A percentile compares a stretch with the other conserved stretches of the same genome.
Evolutionary conservation across 1,140 invertebrate species (phyloP).

Genomic region (Drosophila bocqueti): DNA sequence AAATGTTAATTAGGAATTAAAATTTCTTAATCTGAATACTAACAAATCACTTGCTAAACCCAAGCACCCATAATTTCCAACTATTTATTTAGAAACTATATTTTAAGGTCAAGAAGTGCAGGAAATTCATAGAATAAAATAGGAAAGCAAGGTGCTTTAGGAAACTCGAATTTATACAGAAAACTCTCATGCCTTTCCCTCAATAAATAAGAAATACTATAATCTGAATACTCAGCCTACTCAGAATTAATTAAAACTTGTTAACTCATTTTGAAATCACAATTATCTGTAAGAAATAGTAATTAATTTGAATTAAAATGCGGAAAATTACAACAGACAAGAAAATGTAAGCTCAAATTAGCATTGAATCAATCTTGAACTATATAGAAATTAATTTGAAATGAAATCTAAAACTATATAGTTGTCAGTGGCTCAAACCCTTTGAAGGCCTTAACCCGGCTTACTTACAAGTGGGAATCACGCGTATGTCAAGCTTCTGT

Average conservation of each 20-base stretch:
- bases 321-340: background rate
- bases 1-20: too few relatives aligned
- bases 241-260: background rate
- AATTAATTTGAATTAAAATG: slow-evolving; percentile 4
- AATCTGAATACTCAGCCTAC: background rate
- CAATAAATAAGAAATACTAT: background rate
- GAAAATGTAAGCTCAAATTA: slow-evolving; percentile 7
- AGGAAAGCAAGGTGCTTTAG: background rate
- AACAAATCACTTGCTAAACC: too few relatives aligned
- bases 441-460: slow-evolving; percentile 27
- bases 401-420: background rate
- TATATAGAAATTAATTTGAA: background rate
- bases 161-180: background rate
- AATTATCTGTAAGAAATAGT: slow-evolving; percentile 1
- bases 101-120: background rate
- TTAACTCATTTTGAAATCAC: background rate
- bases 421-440: background rate
- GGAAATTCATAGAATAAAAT: background rate
- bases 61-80: background rate
- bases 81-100: background rate
- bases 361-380: background rate
- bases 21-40: too few relatives aligned
- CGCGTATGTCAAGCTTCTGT: slow-evolving; percentile 47
- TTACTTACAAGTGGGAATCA: slow-evolving; percentile 56
- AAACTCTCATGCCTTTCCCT: background rate